Percentiles rank a stretch among this genome's conserved stretches.
Evolutionary conservation across 2,888 invertebrate species (phyloP).

Genomic region (Amblyteles armatorius): DNA sequence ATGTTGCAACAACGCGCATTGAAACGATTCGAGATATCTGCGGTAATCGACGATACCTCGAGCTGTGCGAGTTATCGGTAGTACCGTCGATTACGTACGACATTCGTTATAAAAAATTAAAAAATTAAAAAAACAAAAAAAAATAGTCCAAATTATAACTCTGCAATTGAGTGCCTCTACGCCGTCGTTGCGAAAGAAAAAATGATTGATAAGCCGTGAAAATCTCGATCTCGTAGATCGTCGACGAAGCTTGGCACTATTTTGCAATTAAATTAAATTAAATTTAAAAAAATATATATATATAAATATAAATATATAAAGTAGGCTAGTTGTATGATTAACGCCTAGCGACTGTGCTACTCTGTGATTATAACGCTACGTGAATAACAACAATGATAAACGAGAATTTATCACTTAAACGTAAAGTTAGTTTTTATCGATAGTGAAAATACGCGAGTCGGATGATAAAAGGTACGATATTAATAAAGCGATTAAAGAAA

Average conservation of each 20-base stretch:
- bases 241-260: conserved; percentile 66
- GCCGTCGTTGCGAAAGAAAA: conserved; percentile 63
- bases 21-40: neutral
- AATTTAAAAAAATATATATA: conserved; percentile 43
- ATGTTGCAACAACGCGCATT: conserved; percentile 15
- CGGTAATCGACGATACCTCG: conserved; percentile 22
- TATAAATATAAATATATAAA: conserved; percentile 42
- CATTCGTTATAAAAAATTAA: conserved; percentile 30
- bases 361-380: conserved; percentile 75
- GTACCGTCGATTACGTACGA: conserved; percentile 30
- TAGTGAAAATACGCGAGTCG: conserved; percentile 33
- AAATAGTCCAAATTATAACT: conserved; percentile 71
- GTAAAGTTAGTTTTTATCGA: conserved; percentile 7
- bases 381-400: conserved; percentile 54
- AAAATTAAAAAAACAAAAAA: conserved; percentile 9
- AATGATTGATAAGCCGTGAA: conserved; percentile 12
- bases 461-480: conserved; percentile 19
- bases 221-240: conserved; percentile 26
- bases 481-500: conserved; percentile 1
- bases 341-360: conserved; percentile 75
- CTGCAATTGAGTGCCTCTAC: conserved; percentile 79
- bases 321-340: conserved; percentile 65
- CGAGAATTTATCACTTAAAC: conserved; percentile 53
- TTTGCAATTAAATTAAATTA: conserved; percentile 46
- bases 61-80: neutral